Conservation (phyloP, 1,140 invertebrate species). For the Triops longicaudatus region DNA sequence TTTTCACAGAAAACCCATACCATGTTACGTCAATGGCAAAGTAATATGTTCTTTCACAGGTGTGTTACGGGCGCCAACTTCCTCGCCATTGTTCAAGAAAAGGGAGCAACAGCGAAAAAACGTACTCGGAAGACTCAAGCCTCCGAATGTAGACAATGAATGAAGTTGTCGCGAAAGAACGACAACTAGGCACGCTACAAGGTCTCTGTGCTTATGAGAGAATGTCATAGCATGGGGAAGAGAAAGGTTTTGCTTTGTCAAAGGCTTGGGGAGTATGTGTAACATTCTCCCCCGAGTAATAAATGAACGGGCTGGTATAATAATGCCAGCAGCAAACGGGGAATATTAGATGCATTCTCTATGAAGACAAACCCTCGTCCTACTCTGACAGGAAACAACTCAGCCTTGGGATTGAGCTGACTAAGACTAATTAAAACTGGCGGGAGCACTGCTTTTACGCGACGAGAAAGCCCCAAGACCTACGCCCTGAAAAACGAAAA, state of each 20-base stretch:
- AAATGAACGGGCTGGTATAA: neutral
- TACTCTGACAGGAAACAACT: neutral
- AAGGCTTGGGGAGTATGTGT: neutral
- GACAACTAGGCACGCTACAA: neutral
- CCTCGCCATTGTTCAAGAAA: no score
- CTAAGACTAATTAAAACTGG: neutral
- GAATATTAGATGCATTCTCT: neutral
- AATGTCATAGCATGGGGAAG: neutral
- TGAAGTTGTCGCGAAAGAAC: slow-evolving; percentile 1
- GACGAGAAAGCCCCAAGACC: neutral
- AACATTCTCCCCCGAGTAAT: neutral
- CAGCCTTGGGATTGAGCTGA: neutral
- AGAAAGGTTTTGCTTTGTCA: neutral
- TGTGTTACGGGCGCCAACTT: no score
- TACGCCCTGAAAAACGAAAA: neutral
- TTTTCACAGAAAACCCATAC: no score
- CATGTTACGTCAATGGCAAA: no score
- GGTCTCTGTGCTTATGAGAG: neutral
- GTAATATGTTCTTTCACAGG: no score
- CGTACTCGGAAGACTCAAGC: neutral
- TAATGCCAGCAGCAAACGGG: neutral
- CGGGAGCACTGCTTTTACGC: neutral
- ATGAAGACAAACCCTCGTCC: neutral
- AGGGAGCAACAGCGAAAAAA: neutral
- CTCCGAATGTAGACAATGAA: neutral